Evolutionary conservation across 2,797 vertebrate genomes (phyloP).

Genomic region (Diglossa cyanea): DNA sequence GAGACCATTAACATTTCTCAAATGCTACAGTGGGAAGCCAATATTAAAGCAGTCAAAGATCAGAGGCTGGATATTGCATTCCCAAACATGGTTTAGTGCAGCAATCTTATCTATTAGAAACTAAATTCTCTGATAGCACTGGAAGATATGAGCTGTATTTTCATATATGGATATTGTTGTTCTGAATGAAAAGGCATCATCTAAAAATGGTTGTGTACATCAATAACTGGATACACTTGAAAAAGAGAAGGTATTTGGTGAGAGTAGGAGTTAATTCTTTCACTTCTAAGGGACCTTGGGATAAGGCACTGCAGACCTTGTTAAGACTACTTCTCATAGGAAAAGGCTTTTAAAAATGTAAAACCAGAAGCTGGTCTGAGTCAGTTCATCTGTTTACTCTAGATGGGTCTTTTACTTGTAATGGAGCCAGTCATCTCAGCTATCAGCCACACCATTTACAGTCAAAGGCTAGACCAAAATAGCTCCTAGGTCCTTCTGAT

Average conservation of each 20-base stretch:
- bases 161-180: neutral
- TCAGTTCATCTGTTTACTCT: slow-evolving; percentile 15
- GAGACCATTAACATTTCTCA: neutral
- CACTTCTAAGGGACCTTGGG: neutral
- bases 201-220: neutral
- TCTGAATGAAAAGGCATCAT: neutral
- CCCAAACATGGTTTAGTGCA: neutral
- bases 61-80: neutral
- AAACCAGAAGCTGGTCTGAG: neutral
- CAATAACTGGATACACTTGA: neutral
- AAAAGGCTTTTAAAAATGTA: neutral
- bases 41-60: neutral
- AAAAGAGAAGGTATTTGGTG: neutral
- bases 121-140: neutral
- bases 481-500: slow-evolving; percentile 19
- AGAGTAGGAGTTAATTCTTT: neutral
- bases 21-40: neutral
- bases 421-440: slow-evolving; percentile 32
- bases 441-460: slow-evolving; percentile 55
- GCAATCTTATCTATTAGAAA: neutral
- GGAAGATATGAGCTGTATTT: neutral
- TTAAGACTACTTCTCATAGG: neutral
- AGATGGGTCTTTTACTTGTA: slow-evolving; percentile 36
- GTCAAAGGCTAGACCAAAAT: slow-evolving; percentile 54
- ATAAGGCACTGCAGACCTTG: neutral